Conservation (phyloP, 2,888 invertebrate genomes). For the Deilephila elpenor region DNA sequence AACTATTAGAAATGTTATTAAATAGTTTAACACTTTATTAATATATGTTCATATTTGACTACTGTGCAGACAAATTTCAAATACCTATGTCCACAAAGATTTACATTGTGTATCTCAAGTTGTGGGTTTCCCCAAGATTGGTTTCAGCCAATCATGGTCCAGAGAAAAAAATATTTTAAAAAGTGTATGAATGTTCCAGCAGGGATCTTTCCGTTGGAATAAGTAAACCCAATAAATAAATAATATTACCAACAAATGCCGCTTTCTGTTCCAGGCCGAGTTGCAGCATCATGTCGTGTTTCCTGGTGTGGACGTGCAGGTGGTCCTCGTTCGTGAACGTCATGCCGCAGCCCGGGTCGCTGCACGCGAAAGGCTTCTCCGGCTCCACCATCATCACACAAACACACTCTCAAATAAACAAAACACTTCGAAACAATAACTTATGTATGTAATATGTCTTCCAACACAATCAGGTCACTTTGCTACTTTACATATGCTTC, state of each 20-base stretch:
- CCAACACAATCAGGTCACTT: too few species aligned
- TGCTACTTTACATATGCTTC: too few species aligned
- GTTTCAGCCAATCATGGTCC: too few species aligned
- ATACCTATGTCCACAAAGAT: too few species aligned
- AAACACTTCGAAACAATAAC: background rate
- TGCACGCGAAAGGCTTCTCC: conserved; percentile 89
- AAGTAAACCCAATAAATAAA: conserved; percentile 66
- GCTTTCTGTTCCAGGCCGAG: conserved; percentile 86
- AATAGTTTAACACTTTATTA: too few species aligned
- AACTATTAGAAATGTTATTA: too few species aligned
- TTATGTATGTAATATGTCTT: background rate
- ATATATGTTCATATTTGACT: too few species aligned
- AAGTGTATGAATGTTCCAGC: background rate
- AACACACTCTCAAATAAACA: background rate
- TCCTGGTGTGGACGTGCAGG: conserved; percentile 90
- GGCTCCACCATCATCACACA: conserved; percentile 76
- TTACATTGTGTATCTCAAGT: too few species aligned
- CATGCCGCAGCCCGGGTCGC: conserved; percentile 88
- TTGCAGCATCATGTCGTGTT: conserved; percentile 93
- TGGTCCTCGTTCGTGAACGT: conserved; percentile 93
- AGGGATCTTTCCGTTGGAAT: too few species aligned
- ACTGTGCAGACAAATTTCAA: too few species aligned
- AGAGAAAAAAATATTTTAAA: too few species aligned
- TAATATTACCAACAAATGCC: conserved; percentile 85
- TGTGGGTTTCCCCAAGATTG: too few species aligned